Evolutionary conservation across 1,140 invertebrate species (phyloP).

Genomic region (Lineus longissimus): DNA sequence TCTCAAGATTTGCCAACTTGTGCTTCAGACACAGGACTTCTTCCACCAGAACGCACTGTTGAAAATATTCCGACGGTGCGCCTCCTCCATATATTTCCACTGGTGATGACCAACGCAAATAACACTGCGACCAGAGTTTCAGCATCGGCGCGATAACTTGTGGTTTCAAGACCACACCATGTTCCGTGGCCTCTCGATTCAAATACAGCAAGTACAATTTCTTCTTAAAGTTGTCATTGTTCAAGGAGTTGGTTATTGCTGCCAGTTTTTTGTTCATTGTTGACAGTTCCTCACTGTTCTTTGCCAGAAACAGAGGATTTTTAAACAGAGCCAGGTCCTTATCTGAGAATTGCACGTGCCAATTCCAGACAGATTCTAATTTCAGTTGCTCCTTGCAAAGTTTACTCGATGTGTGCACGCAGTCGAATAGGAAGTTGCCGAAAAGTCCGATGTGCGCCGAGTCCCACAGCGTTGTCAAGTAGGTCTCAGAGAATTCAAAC

Average conservation of each 20-base stretch:
- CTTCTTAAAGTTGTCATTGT: constrained; percentile 20
- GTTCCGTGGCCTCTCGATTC: constrained; percentile 56
- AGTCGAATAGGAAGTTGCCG: constrained; percentile 89
- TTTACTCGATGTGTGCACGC: constrained; percentile 58
- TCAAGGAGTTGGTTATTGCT: not conserved
- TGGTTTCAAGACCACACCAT: constrained; percentile 27
- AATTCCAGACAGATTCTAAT: constrained; percentile 45
- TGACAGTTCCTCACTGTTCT: constrained; percentile 16
- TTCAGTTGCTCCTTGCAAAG: constrained; percentile 66
- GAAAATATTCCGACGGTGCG: constrained; percentile 63
- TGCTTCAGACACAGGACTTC: constrained; percentile 45
- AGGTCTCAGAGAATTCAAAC: constrained; percentile 90
- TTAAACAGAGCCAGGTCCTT: constrained; percentile 44
- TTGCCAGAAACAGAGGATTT: constrained; percentile 40
- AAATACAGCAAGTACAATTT: constrained; percentile 34
- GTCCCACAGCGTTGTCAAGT: constrained; percentile 88
- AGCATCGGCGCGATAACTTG: constrained; percentile 50
- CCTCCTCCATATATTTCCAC: constrained; percentile 77
- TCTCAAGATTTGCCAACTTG: constrained; percentile 29
- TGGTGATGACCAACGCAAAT: constrained; percentile 79
- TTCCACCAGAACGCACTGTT: constrained; percentile 49
- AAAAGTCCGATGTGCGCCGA: constrained; percentile 79
- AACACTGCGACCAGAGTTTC: constrained; percentile 84
- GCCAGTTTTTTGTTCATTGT: not conserved
- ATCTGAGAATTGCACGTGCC: constrained; percentile 39